These are phyloP conservation scores for Diceros bicornis DNA, from an alignment of 2,797 vertebrate species.

Conservation along the genomic window DNA sequence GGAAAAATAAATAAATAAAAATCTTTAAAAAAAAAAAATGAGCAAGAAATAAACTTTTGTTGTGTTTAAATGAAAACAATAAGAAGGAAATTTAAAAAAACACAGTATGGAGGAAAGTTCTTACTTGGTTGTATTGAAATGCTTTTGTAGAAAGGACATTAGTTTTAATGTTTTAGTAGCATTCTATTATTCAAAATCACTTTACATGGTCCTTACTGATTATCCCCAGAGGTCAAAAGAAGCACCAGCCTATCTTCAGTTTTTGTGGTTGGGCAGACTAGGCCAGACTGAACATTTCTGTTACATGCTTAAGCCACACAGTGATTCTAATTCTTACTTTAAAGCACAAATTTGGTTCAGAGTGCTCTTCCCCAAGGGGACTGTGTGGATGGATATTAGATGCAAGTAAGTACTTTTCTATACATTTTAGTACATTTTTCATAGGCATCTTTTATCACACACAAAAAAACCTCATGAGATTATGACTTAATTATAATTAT, in stretches of 20 bases:
- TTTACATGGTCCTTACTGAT: background rate
- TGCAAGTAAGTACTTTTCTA: background rate
- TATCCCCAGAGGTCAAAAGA: background rate
- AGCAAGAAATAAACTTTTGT: background rate
- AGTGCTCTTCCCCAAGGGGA: background rate
- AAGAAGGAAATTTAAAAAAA: background rate
- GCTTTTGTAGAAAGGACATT: background rate
- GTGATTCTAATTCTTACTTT: background rate
- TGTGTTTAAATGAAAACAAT: background rate
- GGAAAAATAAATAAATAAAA: no score
- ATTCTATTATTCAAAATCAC: background rate
- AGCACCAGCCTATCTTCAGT: background rate
- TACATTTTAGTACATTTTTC: background rate
- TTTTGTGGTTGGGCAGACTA: background rate
- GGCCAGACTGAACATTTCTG: background rate
- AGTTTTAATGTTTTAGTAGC: conserved; percentile 11
- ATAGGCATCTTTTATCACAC: background rate
- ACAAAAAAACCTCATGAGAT: background rate
- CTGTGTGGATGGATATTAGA: background rate
- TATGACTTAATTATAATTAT: background rate
- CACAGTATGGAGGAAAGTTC: background rate
- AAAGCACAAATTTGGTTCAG: background rate
- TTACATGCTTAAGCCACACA: background rate
- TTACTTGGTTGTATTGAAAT: background rate
- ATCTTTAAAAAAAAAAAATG: no score